Evolutionary conservation across 2,888 invertebrate genomes (phyloP).

Genomic region (Cecidostiba fungosa): DNA sequence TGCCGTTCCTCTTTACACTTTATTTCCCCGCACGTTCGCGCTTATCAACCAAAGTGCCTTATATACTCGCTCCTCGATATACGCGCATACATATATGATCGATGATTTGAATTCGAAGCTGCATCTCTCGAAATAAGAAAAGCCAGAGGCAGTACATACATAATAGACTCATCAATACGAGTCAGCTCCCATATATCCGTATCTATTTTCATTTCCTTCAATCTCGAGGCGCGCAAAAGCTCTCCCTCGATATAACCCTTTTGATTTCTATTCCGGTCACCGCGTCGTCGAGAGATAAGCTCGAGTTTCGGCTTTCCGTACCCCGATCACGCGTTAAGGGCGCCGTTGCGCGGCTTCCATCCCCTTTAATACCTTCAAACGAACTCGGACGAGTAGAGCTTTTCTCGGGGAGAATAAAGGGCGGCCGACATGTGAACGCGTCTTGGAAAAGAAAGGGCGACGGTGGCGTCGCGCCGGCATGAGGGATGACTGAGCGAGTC

Average conservation of each 20-base stretch:
- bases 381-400: slow-evolving; percentile 68
- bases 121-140: slow-evolving; percentile 27
- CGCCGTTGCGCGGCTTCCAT: slow-evolving; percentile 66
- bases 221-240: slow-evolving; percentile 60
- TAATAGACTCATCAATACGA: neutral
- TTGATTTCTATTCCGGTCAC: slow-evolving; percentile 56
- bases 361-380: slow-evolving; percentile 76
- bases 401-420: slow-evolving; percentile 74
- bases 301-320: slow-evolving; percentile 68
- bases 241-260: slow-evolving; percentile 67
- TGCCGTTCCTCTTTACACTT: slow-evolving; percentile 33
- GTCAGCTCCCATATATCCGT: slow-evolving; percentile 13
- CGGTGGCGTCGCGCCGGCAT: slow-evolving; percentile 74
- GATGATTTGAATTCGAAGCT: neutral
- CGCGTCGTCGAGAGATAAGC: slow-evolving; percentile 49
- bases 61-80: too few species aligned
- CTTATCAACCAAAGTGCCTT: slow-evolving; percentile 55
- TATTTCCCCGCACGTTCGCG: neutral
- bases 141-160: neutral
- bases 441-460: slow-evolving; percentile 63
- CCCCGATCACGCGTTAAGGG: slow-evolving; percentile 78
- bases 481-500: slow-evolving; percentile 79
- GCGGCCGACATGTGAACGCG: slow-evolving; percentile 76
- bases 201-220: slow-evolving; percentile 59
- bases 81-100: too few species aligned